These are phyloP conservation scores for Neuroterus valhalla DNA, from an alignment of 1,140 invertebrate species.

Conservation along the genomic window DNA sequence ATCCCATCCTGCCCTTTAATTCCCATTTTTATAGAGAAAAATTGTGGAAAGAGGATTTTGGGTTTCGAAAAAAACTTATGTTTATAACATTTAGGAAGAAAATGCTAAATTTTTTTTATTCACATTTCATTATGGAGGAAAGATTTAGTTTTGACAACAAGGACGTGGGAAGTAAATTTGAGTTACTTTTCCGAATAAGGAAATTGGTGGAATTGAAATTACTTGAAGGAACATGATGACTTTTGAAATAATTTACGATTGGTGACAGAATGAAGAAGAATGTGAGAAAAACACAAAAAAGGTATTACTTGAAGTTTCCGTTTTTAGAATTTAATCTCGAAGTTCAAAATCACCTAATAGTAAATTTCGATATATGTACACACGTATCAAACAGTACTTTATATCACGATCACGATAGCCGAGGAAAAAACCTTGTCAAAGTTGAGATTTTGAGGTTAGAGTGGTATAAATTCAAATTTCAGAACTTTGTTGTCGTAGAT, in stretches of 20 bases:
- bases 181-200: background rate
- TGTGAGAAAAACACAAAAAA: no score
- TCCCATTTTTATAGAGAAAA: background rate
- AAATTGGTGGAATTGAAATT: background rate
- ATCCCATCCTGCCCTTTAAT: background rate
- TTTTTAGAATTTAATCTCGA: background rate
- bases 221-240: constrained; percentile 1
- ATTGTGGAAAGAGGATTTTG: no score
- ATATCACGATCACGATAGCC: no score
- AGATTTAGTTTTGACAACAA: background rate
- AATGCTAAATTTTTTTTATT: background rate
- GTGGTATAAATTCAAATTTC: no score
- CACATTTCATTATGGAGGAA: background rate
- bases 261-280: background rate
- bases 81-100: no score
- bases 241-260: background rate
- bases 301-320: background rate
- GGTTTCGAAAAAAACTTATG: no score
- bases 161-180: background rate
- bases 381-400: no score
- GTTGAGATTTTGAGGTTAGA: no score
- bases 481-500: no score
- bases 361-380: no score
- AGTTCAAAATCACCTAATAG: background rate
- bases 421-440: no score